Evolutionary conservation across 2,888 invertebrate species (phyloP), one percentile per base, ranked within the genome.

Genomic region (Argynnis bischoffii): DNA sequence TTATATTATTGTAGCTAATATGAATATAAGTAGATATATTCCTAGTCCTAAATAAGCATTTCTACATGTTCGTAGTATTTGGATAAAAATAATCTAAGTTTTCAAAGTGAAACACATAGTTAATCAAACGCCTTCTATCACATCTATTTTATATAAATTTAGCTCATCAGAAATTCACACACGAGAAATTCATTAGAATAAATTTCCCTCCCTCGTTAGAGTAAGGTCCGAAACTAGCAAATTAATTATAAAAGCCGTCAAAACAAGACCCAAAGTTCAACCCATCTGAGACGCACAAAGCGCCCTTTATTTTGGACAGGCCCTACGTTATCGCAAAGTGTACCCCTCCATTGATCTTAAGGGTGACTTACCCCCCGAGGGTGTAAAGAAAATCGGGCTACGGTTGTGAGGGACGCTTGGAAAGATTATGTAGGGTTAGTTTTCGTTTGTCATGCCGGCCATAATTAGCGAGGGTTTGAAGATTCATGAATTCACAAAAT

Each of bases 211-310:
- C 88, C 87, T 86, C 84, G 83, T 89, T 85, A 81, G 87, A 90
- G 87, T 89, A 89, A 84, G 86, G 83, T 78, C 79, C 76, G 80
- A 90, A 92, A 92, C 92, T 92, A 92, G 87, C 91, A 88, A 91
- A 92, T 92, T 92, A 92, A 92, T 92, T 92, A 92, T 88, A 89
- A 87, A 91, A 88, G 81, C 88, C 86, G 92, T 91, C 92, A 92
- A 90, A 90, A 91, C 91, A 92, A 87, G 85, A 84, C 82, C 79
- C 82, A 83, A 87, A 89, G 86, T 90, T 90, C 80, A 78, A 83
- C 86, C 88, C 86, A 88, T 89, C 90, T 89, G 88, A 90, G 89
- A 86, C 84, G 83, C 83, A 90, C 88, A 91, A 90, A 90, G 85
- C 74, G 78, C 78, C 86, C 85, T 86, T 88, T 87, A 87, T 88